phyloP scores from a whole-genome alignment of 2,797 vertebrate genomes.

The Perodicticus potto region DNA sequence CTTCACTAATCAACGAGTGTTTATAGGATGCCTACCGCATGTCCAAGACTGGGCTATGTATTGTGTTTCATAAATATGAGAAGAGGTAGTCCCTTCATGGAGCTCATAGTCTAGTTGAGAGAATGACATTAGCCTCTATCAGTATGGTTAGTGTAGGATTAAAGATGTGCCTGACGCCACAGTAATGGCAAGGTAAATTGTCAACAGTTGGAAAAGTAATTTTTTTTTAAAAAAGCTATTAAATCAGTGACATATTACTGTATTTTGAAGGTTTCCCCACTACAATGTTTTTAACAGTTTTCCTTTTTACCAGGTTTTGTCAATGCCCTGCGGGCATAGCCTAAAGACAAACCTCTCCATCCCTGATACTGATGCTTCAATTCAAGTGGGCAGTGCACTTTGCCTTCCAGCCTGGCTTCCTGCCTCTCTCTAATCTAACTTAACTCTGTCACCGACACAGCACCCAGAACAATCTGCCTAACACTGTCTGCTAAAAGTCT shows the following conservation, averaged over 20 bases:
- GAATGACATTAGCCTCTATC: neutral
- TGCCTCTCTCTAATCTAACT: neutral
- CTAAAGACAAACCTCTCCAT: neutral
- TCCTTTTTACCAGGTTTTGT: neutral
- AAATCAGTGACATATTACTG: neutral
- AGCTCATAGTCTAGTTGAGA: neutral
- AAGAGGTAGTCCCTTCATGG: neutral
- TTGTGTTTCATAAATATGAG: conserved; percentile 10
- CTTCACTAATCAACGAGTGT: neutral
- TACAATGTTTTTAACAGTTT: neutral
- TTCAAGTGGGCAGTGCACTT: neutral
- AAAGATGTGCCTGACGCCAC: neutral
- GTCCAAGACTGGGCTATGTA: neutral
- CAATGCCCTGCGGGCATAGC: neutral
- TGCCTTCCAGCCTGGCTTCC: neutral
- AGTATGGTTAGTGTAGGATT: neutral
- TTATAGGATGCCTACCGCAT: neutral
- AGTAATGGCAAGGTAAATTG: neutral
- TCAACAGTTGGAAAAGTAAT: neutral
- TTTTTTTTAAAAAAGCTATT: neutral
- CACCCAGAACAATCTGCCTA: neutral
- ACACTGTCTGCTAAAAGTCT: neutral
- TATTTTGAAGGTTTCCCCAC: neutral
- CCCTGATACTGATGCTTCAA: neutral
- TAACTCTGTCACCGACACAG: neutral